phyloP scores from a whole-genome alignment of 2,888 invertebrate genomes.

The Willowsia nigromaculata region DNA sequence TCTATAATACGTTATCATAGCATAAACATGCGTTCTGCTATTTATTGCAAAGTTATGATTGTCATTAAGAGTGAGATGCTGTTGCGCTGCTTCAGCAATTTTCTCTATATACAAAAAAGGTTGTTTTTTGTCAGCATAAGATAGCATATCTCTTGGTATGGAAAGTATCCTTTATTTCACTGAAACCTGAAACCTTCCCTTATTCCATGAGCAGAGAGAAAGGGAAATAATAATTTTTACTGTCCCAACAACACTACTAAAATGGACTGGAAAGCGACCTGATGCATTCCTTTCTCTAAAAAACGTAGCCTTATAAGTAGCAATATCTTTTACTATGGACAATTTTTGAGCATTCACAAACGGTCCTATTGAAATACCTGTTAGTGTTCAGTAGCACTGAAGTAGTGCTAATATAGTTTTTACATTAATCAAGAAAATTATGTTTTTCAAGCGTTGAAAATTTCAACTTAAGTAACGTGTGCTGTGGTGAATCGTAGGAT shows the following conservation, averaged over 20 bases:
- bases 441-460: too few relatives aligned
- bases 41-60: slow-evolving; percentile 42
- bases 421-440: too few relatives aligned
- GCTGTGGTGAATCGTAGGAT: too few relatives aligned
- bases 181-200: too few relatives aligned
- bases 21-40: neutral
- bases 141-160: too few relatives aligned
- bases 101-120: neutral
- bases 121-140: too few relatives aligned
- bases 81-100: slow-evolving; percentile 21
- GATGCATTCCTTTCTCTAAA: slow-evolving; percentile 24
- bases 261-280: slow-evolving; percentile 54
- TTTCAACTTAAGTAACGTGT: too few relatives aligned
- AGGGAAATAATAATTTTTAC: slow-evolving; percentile 14
- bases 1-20: neutral
- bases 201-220: too few relatives aligned
- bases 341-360: neutral
- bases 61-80: slow-evolving; percentile 31
- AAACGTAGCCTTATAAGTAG: neutral
- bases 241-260: neutral
- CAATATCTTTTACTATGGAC: neutral
- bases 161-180: too few relatives aligned
- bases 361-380: neutral
- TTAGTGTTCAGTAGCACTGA: too few relatives aligned
- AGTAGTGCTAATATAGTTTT: too few relatives aligned